A percentile compares a stretch with the other conserved stretches of the same genome.
These are phyloP conservation scores for Nyctibius grandis DNA, from an alignment of 2,797 vertebrate genomes.

Conservation along the genomic window DNA sequence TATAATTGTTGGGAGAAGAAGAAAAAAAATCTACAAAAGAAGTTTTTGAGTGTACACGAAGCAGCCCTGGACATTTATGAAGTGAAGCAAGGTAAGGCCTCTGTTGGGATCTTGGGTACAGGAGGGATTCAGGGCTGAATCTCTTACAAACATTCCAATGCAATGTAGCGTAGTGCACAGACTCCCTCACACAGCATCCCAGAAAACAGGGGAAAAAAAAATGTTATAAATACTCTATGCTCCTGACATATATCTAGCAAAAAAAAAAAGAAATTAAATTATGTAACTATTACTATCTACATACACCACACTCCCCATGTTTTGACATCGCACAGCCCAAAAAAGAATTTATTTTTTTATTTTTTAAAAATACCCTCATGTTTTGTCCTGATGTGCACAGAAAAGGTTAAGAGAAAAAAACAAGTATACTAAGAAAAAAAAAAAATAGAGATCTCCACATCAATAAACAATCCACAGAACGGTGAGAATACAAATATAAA, in stretches of 20 bases:
- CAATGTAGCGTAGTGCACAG: background rate
- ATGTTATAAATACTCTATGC: conserved; percentile 37
- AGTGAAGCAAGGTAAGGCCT: background rate
- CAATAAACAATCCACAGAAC: background rate
- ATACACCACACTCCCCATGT: background rate
- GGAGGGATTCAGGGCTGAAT: background rate
- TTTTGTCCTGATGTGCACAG: background rate
- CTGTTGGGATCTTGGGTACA: fast-evolving
- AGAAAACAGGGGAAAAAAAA: background rate
- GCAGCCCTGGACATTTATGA: background rate
- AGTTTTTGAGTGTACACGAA: background rate
- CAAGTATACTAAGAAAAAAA: background rate
- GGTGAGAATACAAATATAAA: background rate
- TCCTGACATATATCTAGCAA: conserved; percentile 31
- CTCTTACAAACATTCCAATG: background rate
- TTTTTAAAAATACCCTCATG: background rate
- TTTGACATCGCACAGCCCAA: background rate
- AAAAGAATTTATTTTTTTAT: background rate
- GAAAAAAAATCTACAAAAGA: background rate
- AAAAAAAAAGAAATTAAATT: conserved; percentile 45
- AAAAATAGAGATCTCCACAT: background rate
- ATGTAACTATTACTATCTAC: conserved; percentile 42
- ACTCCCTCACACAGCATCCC: conserved; percentile 1
- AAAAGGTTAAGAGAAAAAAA: background rate
- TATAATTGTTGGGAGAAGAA: background rate